Percentiles rank a stretch among this genome's conserved stretches.
Evolutionary conservation across 2,888 invertebrate genomes (phyloP).

Genomic region (Acleris holmiana): DNA sequence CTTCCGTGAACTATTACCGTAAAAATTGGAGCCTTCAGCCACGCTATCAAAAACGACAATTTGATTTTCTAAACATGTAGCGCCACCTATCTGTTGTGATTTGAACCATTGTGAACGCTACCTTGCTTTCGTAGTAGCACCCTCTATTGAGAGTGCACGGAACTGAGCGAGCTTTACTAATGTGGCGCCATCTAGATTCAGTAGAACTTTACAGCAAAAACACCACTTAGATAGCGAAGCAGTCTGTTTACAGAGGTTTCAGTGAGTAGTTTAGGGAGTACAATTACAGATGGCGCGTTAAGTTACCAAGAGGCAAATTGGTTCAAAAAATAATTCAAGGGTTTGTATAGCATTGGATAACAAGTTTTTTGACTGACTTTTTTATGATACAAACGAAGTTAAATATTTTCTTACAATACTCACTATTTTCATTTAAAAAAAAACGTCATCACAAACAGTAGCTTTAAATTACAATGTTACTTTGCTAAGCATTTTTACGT

Average conservation of each 20-base stretch:
- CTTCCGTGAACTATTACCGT: constrained; percentile 10
- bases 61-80: not conserved
- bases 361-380: no score
- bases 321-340: no score
- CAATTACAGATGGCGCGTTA: constrained; percentile 3
- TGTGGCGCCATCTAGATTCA: constrained; percentile 10
- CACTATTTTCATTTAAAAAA: no score
- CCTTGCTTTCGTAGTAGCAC: not conserved
- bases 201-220: not conserved
- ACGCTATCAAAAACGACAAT: not conserved
- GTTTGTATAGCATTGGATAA: no score
- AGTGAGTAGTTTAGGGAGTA: not conserved
- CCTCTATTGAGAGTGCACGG: not conserved
- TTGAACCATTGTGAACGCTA: not conserved
- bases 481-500: no score
- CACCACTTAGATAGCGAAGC: not conserved
- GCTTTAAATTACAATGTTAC: no score
- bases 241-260: not conserved
- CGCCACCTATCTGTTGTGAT: constrained; percentile 23
- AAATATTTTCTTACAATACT: no score
- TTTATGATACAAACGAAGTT: no score
- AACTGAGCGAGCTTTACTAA: not conserved
- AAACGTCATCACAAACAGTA: no score
- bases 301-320: no score
- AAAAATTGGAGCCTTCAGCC: not conserved